Percentiles rank a stretch among this genome's conserved stretches.
Conservation (phyloP, 2,888 invertebrate species). For the Mesodorylaimus sp. region DNA sequence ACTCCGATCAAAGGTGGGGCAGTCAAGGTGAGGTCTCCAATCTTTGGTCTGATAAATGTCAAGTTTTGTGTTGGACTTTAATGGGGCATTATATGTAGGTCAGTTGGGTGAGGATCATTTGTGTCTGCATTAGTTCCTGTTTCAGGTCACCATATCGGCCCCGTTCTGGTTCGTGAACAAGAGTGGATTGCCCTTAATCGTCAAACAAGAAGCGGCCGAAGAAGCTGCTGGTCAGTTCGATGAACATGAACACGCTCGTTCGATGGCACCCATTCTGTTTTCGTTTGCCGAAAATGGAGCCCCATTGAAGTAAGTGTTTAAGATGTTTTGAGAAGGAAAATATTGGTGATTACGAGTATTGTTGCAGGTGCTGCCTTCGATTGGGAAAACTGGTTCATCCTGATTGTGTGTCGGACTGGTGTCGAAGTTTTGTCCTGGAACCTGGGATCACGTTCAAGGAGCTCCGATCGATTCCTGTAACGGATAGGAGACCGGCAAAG, state of each 20-base stretch:
- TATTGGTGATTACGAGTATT: not conserved
- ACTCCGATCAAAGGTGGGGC: slow-evolving; percentile 44
- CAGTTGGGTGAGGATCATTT: not conserved
- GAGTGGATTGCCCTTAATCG: slow-evolving; percentile 82
- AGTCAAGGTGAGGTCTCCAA: slow-evolving; percentile 36
- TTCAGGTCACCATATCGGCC: slow-evolving; percentile 53
- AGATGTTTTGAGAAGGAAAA: not conserved
- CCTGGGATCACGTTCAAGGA: slow-evolving; percentile 46
- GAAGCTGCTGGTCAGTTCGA: slow-evolving; percentile 57
- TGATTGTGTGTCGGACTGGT: slow-evolving; percentile 46
- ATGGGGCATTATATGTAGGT: not conserved
- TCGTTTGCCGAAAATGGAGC: slow-evolving; percentile 76
- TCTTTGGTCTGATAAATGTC: not conserved
- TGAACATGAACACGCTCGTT: slow-evolving; percentile 81
- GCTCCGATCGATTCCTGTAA: not conserved
- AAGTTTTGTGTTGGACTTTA: not conserved
- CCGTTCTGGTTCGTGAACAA: slow-evolving; percentile 91
- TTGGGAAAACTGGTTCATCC: slow-evolving; percentile 51
- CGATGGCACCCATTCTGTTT: slow-evolving; percentile 77
- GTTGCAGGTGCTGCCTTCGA: slow-evolving; percentile 37
- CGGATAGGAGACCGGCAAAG: not conserved
- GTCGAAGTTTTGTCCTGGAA: slow-evolving; percentile 63
- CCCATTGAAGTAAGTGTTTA: slow-evolving; percentile 32
- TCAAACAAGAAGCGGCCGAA: slow-evolving; percentile 54
- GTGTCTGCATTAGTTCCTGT: not conserved